These are phyloP conservation scores for Sarcophilus harrisii DNA, from an alignment of 2,797 vertebrate genomes.

Conservation along the genomic window DNA sequence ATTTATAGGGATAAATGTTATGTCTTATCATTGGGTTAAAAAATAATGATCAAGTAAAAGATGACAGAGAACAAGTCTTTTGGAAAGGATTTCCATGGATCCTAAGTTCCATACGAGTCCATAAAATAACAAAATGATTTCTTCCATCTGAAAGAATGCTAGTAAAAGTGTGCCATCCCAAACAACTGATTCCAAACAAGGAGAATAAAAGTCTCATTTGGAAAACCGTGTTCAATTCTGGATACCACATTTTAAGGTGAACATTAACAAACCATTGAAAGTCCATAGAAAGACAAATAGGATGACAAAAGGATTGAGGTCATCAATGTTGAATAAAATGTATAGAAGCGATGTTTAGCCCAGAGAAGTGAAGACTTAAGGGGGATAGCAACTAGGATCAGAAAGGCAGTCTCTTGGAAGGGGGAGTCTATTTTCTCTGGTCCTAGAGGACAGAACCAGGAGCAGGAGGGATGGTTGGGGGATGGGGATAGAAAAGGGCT, in stretches of 20 bases:
- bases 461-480: too few species aligned
- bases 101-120: background rate
- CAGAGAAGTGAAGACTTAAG: background rate
- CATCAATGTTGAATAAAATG: background rate
- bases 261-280: background rate
- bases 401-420: background rate
- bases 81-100: background rate
- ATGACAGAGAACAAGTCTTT: background rate
- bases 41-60: background rate
- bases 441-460: background rate
- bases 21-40: background rate
- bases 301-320: background rate
- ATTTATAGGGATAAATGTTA: background rate
- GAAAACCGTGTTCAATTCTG: background rate
- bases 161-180: background rate
- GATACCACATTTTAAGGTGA: background rate
- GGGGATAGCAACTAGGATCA: background rate
- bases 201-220: background rate
- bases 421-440: background rate
- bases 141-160: background rate
- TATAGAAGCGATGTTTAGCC: background rate
- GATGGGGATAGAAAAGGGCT: background rate
- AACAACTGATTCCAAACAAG: background rate
- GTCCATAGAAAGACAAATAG: background rate
- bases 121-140: background rate